Conservation (phyloP, 2,888 invertebrate species). For the Pyrrhosoma nymphula region DNA sequence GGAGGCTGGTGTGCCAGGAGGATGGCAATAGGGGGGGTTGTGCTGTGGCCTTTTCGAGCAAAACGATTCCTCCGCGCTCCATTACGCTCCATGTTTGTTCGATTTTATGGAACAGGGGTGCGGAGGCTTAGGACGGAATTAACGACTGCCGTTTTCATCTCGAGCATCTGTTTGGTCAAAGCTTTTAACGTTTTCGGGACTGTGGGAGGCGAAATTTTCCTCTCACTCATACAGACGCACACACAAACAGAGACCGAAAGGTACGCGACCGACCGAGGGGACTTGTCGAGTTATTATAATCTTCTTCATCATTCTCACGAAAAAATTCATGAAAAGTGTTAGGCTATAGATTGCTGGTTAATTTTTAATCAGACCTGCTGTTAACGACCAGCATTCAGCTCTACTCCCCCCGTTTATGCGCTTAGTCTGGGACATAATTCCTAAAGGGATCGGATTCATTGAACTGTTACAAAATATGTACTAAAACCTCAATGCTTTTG, state of each 20-base stretch:
- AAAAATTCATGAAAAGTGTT: background rate
- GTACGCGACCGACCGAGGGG: background rate
- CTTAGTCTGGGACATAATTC: too few species aligned
- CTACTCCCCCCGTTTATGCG: too few species aligned
- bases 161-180: conserved; percentile 65
- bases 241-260: background rate
- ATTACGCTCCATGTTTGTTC: conserved; percentile 62
- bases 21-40: background rate
- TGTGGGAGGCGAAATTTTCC: conserved; percentile 28
- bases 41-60: background rate
- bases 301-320: background rate
- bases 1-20: too few species aligned
- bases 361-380: background rate
- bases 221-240: background rate
- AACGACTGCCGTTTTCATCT: conserved; percentile 64
- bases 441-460: too few species aligned
- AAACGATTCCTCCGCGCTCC: conserved; percentile 19
- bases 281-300: background rate
- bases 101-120: conserved; percentile 53
- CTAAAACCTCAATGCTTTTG: too few species aligned
- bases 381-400: background rate
- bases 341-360: background rate
- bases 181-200: conserved; percentile 61
- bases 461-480: too few species aligned
- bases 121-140: conserved; percentile 60